Evolutionary conservation across 2,113 vertebrate species (phyloP).

Genomic region (Drymodes brunneopygia): DNA sequence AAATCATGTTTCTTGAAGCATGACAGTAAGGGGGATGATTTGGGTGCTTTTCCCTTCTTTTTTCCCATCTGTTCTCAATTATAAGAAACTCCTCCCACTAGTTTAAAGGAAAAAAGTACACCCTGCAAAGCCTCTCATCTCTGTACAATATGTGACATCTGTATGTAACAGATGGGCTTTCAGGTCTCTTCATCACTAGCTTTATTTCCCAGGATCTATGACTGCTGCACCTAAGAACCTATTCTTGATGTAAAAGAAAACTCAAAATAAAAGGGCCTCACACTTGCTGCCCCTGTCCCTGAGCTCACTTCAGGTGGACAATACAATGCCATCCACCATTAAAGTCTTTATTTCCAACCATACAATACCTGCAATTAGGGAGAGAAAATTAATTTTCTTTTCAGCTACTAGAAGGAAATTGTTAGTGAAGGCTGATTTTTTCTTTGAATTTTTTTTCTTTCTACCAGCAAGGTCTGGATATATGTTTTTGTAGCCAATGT

Average conservation of each 20-base stretch:
- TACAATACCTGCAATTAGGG: not conserved
- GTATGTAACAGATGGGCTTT: conserved; percentile 72
- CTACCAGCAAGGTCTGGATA: not conserved
- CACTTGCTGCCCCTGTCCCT: not conserved
- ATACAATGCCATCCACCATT: not conserved
- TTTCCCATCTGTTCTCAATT: conserved; percentile 69
- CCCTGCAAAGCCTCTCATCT: conserved; percentile 56
- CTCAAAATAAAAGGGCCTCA: not conserved
- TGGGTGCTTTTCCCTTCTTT: conserved; percentile 42
- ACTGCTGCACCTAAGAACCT: conserved; percentile 57
- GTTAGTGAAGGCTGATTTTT: not conserved
- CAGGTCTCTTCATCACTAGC: conserved; percentile 63
- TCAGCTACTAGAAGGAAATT: not conserved
- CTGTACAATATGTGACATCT: conserved; percentile 69
- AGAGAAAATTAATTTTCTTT: not conserved
- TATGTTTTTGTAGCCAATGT: not conserved
- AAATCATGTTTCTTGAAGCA: conserved; percentile 24
- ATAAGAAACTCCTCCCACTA: conserved; percentile 57
- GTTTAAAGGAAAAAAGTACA: conserved; percentile 58
- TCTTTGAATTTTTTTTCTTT: not conserved
- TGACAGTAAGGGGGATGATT: conserved; percentile 37
- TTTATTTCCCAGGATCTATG: conserved; percentile 57
- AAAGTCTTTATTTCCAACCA: not conserved
- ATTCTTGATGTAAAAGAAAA: not conserved
- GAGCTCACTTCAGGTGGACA: not conserved